phyloP scores from a whole-genome alignment of 2,113 vertebrate genomes.

The Labeo catla region DNA sequence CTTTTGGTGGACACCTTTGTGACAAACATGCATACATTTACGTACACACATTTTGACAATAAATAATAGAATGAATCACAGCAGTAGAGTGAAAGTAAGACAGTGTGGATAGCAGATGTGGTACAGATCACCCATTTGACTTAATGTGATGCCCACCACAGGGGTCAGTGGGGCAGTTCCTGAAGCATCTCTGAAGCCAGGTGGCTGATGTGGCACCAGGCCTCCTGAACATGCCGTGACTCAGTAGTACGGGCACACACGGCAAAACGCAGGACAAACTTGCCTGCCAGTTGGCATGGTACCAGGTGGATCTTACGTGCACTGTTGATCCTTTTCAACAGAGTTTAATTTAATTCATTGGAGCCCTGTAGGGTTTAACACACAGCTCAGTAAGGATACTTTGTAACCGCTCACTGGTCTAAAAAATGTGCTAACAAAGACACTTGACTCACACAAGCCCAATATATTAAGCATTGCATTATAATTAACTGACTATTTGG shows the following conservation, averaged over 20 bases:
- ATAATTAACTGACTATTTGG: neutral
- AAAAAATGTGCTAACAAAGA: neutral
- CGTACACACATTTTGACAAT: conserved; percentile 35
- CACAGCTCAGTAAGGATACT: neutral
- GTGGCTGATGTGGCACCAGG: conserved; percentile 87
- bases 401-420: neutral
- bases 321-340: conserved; percentile 85
- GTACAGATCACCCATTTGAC: conserved; percentile 40
- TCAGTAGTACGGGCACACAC: conserved; percentile 83
- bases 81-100: neutral
- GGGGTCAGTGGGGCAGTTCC: conserved; percentile 57
- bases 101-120: neutral
- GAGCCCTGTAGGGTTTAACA: conserved; percentile 72
- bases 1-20: neutral
- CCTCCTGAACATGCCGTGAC: conserved; percentile 79
- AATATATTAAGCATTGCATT: neutral
- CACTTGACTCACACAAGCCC: neutral
- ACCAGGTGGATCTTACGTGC: conserved; percentile 90
- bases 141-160: neutral
- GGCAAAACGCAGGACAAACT: conserved; percentile 89
- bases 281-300: conserved; percentile 82
- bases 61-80: conserved; percentile 24
- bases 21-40: neutral
- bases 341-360: conserved; percentile 83
- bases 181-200: conserved; percentile 80